Base-by-base conservation (phyloP, 2,888 invertebrate species). In the Drosophila fulvimacula region DNA sequence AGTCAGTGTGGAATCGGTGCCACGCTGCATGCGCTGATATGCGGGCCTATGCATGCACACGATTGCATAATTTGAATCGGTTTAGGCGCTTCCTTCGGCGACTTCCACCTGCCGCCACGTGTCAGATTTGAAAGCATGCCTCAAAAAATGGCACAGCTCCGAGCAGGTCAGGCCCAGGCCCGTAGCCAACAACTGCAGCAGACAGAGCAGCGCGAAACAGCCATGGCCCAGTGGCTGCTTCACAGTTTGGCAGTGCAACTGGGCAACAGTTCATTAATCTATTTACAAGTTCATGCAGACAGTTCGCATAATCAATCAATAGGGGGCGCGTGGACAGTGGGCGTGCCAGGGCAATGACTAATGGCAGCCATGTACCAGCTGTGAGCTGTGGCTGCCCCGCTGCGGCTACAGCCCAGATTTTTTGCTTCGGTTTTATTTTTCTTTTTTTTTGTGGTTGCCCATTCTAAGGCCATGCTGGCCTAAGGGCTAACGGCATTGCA, bases 221-320 rank as follows among this genome's bases (percentile, higher is more conserved):
- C n/a, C 44, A 36, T 38, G 19, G 19, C 15, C n/a, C 32, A 15
- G 5, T 5, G 51, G 7, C 30, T 10, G 27, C 13, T 48, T 9
- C 48, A 4, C 24, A 0, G 46, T 27, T n/a, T 27, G 15, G 15
- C 36, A 70, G 78, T 81, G 84, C 78, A 75, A 53, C 73, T 49
- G 86, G 61, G 88, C 77, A 77, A 79, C 82, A 88, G 89, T 89
- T 90, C 91, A 89, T 89, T 90, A 90, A 89, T 89, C 91, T 89
- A 89, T 85, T 90, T 89, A 90, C 82, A 90, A 90, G 89, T 82
- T 90, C 81, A 77, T 73, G 69, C 78, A 81, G 85, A 84, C 81
- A 87, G 85, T 82, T 87, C 77, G 82, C 89, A 90, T 80, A 89
- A 90, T 89, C 89, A 90, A 89, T 89, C 89, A 90, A 89, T 90